phyloP scores from a whole-genome alignment of 2,113 vertebrate species.

The Xiphorhynchus elegans region DNA sequence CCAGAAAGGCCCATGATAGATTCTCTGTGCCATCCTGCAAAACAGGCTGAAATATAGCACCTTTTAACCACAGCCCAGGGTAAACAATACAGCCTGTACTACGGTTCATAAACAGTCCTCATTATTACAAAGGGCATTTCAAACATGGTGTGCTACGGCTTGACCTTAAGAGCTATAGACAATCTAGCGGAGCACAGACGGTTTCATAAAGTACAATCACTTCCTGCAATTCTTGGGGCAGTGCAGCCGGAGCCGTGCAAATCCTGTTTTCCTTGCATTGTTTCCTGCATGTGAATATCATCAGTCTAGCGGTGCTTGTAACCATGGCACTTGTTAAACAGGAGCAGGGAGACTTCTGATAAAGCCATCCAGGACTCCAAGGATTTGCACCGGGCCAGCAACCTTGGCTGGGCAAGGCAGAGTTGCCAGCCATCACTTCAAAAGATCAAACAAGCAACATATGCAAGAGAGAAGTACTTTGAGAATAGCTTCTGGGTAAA shows the following conservation, averaged over 20 bases:
- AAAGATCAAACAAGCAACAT: not conserved
- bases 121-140: conserved; percentile 84
- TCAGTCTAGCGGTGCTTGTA: conserved; percentile 81
- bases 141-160: conserved; percentile 74
- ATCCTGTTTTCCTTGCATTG: conserved; percentile 98
- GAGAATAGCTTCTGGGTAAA: not conserved
- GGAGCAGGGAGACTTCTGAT: conserved; percentile 67
- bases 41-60: conserved; percentile 70
- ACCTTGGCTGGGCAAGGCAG: not conserved
- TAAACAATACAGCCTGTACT: conserved; percentile 84
- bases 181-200: conserved; percentile 88
- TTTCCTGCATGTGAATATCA: conserved; percentile 91
- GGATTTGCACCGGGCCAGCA: conserved; percentile 41
- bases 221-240: conserved; percentile 99
- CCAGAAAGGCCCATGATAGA: conserved; percentile 71
- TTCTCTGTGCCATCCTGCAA: conserved; percentile 74
- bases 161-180: conserved; percentile 88
- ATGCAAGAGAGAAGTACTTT: not conserved
- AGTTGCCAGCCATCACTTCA: not conserved
- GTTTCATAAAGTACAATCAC: conserved; percentile 98
- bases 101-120: conserved; percentile 77
- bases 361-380: conserved; percentile 66
- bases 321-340: conserved; percentile 84
- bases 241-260: conserved; percentile 94
- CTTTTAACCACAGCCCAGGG: conserved; percentile 55